Percentiles rank a stretch among this genome's conserved stretches.
Evolutionary conservation across 1,140 invertebrate species (phyloP).

Genomic region (Drosophila virilis): DNA sequence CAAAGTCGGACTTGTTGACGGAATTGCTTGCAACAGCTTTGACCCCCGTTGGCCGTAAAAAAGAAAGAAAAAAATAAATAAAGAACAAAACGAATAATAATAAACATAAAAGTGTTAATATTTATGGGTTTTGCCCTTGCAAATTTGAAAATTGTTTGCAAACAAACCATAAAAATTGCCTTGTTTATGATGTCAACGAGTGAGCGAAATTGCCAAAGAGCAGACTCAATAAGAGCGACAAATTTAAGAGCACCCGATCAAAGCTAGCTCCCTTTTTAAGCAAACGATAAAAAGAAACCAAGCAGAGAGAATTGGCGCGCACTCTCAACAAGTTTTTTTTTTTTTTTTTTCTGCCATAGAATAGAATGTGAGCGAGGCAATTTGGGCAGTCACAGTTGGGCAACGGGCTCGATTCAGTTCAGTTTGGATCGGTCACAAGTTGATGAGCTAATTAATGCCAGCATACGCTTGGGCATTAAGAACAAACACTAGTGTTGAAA

Average conservation of each 20-base stretch:
- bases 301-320: constrained; percentile 3
- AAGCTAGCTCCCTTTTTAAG: constrained; percentile 2
- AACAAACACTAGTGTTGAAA: constrained; percentile 6
- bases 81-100: constrained; percentile 3
- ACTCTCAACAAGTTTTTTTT: neutral
- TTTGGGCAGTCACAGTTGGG: constrained; percentile 31
- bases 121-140: constrained; percentile 9
- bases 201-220: constrained; percentile 7
- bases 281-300: constrained; percentile 10
- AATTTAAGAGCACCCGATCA: constrained; percentile 24
- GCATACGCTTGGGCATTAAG: constrained; percentile 21
- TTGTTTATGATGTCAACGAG: constrained; percentile 45
- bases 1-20: constrained; percentile 58
- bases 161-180: constrained; percentile 44
- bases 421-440: constrained; percentile 25
- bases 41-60: constrained; percentile 14
- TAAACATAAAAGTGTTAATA: neutral
- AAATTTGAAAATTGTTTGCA: constrained; percentile 37
- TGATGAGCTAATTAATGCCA: constrained; percentile 66
- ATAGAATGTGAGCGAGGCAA: constrained; percentile 16
- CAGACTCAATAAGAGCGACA: constrained; percentile 1
- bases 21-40: constrained; percentile 30
- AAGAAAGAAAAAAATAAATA: too few relatives aligned
- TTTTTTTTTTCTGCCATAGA: neutral
- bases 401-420: constrained; percentile 37